Evolutionary conservation across 1,140 invertebrate genomes (phyloP).

Genomic region (Diorhabda elongata): DNA sequence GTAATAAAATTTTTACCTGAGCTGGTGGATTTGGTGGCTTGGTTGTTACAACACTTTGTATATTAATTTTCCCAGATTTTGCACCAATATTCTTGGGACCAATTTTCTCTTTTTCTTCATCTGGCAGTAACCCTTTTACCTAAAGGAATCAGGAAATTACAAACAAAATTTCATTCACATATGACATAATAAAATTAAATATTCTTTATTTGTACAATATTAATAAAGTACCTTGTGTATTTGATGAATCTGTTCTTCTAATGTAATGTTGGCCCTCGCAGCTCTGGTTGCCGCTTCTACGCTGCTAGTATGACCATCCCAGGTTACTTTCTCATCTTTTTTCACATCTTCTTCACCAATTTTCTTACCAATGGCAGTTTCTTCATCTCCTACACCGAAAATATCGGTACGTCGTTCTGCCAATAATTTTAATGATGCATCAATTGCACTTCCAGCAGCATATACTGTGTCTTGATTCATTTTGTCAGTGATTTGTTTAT

Average conservation of each 20-base stretch:
- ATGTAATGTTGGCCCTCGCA: conserved; percentile 90
- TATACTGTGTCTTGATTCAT: conserved; percentile 82
- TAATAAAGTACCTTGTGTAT: conserved; percentile 72
- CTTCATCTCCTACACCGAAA: conserved; percentile 97
- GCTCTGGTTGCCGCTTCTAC: conserved; percentile 87
- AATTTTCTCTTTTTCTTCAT: conserved; percentile 92
- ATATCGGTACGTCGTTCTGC: conserved; percentile 99
- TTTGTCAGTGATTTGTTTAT: conserved; percentile 80
- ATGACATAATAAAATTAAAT: background rate
- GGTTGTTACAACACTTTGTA: conserved; percentile 35
- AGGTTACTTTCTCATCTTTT: conserved; percentile 88
- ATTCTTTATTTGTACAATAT: background rate
- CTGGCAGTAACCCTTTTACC: conserved; percentile 85
- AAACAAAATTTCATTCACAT: background rate
- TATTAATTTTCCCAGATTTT: conserved; percentile 41
- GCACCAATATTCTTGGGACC: conserved; percentile 69
- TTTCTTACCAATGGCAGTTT: conserved; percentile 98
- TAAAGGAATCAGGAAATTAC: conserved; percentile 17
- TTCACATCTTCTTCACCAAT: conserved; percentile 92
- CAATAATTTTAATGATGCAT: conserved; percentile 90
- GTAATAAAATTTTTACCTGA: no score
- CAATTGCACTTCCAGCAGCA: conserved; percentile 86
- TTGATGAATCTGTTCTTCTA: conserved; percentile 96
- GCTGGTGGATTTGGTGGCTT: conserved; percentile 49
- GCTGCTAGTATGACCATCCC: conserved; percentile 97